Conservation (phyloP, 1,140 invertebrate species). For the Odontomachus brunneus region DNA sequence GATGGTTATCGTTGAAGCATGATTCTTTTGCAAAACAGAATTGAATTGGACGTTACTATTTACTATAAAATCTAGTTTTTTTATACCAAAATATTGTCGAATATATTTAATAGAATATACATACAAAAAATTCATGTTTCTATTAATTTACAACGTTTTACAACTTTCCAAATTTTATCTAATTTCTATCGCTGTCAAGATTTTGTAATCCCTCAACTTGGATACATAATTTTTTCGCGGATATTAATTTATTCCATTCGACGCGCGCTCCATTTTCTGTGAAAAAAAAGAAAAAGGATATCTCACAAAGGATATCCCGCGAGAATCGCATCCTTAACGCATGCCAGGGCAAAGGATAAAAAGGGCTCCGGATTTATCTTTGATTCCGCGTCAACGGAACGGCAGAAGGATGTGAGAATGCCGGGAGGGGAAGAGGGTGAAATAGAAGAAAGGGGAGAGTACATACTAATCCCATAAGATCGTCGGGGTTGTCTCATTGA, state of each 20-base stretch:
- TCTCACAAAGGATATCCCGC: slow-evolving; percentile 28
- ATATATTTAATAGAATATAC: too few species aligned
- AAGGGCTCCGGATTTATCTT: slow-evolving; percentile 53
- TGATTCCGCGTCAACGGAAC: slow-evolving; percentile 33
- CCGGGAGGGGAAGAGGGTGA: too few species aligned
- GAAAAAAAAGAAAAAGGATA: neutral
- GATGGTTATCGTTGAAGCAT: too few species aligned
- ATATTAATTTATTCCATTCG: slow-evolving; percentile 5
- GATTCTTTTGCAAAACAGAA: too few species aligned
- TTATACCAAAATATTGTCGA: too few species aligned
- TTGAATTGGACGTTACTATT: too few species aligned
- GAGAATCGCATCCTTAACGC: slow-evolving; percentile 8
- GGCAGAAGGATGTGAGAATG: slow-evolving; percentile 2
- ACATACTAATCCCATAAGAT: slow-evolving; percentile 63
- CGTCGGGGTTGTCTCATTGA: slow-evolving; percentile 65
- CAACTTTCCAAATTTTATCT: too few species aligned
- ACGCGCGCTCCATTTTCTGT: neutral
- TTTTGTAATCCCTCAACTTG: too few species aligned
- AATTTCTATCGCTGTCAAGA: too few species aligned
- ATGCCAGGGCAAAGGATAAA: neutral
- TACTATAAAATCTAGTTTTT: too few species aligned
- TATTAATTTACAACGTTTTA: too few species aligned
- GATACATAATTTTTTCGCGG: neutral
- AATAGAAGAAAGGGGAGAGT: slow-evolving; percentile 29
- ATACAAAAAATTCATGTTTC: too few species aligned